Conservation (phyloP, 2,797 vertebrate genomes). For the Xiphophorus birchmanni region DNA sequence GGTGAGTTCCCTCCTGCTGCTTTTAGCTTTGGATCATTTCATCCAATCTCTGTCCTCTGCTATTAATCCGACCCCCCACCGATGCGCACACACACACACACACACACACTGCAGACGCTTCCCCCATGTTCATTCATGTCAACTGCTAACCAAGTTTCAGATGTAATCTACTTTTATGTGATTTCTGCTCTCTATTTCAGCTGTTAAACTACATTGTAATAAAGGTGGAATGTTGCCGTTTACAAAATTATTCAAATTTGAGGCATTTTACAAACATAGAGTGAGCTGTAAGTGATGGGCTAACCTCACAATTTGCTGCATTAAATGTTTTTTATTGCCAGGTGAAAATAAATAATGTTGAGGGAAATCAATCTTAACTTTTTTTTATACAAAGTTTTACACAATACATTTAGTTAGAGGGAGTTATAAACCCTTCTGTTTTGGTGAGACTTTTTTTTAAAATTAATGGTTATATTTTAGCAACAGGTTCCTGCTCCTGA, state of each 20-base stretch:
- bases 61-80: slow-evolving; percentile 54
- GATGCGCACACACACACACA: background rate
- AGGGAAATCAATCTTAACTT: background rate
- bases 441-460: background rate
- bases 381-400: background rate
- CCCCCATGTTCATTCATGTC: slow-evolving; percentile 21
- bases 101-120: slow-evolving; percentile 6
- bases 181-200: background rate
- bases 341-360: background rate
- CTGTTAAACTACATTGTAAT: slow-evolving; percentile 9
- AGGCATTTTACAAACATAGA: background rate
- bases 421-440: background rate
- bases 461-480: background rate
- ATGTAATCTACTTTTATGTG: slow-evolving; percentile 23
- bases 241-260: slow-evolving; percentile 12
- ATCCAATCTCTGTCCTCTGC: slow-evolving; percentile 62
- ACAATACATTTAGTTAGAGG: background rate
- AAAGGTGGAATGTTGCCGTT: background rate
- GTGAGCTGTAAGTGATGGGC: background rate
- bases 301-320: background rate
- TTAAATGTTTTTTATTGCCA: background rate
- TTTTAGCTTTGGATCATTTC: slow-evolving; percentile 60
- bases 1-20: slow-evolving; percentile 25
- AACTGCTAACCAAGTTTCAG: slow-evolving; percentile 21
- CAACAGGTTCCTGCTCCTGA: background rate